Conservation (phyloP, 1,140 invertebrate species). For the Aphidius ervi region DNA sequence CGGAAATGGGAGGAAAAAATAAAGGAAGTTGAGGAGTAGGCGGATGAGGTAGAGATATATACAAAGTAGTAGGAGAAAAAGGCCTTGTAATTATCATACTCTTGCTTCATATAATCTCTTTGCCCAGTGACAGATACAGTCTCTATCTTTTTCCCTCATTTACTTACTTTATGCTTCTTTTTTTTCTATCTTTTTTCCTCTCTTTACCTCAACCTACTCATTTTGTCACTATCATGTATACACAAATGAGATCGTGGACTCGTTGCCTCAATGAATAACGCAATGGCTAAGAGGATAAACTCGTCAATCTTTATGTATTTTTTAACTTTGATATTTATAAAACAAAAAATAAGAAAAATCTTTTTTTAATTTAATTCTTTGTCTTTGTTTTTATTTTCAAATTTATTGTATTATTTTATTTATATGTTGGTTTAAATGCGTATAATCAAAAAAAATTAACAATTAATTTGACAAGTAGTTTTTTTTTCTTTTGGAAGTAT, state of each 20-base stretch:
- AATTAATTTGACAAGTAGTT: no score
- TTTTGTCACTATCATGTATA: no score
- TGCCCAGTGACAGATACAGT: slow-evolving; percentile 10
- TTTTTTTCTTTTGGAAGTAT: neutral
- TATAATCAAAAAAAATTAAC: no score
- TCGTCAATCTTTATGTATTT: neutral
- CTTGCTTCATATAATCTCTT: neutral
- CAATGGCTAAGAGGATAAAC: neutral
- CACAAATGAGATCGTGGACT: no score
- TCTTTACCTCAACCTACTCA: neutral
- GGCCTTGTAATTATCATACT: slow-evolving; percentile 33
- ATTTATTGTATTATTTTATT: no score
- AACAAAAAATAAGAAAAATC: no score
- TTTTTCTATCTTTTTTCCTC: slow-evolving; percentile 8
- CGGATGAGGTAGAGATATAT: no score
- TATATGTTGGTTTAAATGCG: no score
- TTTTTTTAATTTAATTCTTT: no score
- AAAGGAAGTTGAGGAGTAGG: neutral
- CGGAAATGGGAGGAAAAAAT: neutral
- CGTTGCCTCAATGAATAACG: no score
- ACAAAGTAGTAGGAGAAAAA: slow-evolving; percentile 14
- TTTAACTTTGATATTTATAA: neutral
- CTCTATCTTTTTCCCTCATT: slow-evolving; percentile 4
- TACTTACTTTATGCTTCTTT: neutral
- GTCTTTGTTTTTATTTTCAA: no score